These are phyloP conservation scores for Arnoldichthys spilopterus DNA, from an alignment of 2,797 vertebrate genomes.

Conservation along the genomic window DNA sequence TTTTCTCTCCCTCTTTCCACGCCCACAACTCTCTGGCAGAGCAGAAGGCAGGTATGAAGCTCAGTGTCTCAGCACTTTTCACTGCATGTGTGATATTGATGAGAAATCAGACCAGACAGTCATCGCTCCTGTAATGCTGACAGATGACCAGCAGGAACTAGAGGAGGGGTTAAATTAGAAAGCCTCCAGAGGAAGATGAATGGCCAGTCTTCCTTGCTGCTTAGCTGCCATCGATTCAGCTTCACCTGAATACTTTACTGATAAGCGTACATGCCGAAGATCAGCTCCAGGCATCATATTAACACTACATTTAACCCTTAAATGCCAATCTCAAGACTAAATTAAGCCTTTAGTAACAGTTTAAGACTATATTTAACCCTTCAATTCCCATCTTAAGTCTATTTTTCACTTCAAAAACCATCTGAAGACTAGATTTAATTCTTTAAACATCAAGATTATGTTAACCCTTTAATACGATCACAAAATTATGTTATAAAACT, in stretches of 20 bases:
- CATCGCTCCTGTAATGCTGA: constrained; percentile 60
- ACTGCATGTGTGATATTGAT: constrained; percentile 66
- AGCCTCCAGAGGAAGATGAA: constrained; percentile 58
- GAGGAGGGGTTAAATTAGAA: constrained; percentile 67
- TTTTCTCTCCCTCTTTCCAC: neutral
- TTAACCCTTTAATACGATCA: too few relatives aligned
- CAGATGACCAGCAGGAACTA: constrained; percentile 62
- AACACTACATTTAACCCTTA: neutral
- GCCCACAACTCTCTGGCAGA: neutral
- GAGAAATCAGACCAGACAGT: constrained; percentile 67
- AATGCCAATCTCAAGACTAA: neutral
- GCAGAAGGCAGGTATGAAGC: constrained; percentile 40
- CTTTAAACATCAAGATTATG: too few relatives aligned
- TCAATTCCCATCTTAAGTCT: neutral
- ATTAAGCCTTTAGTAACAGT: neutral
- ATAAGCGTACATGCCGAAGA: constrained; percentile 56
- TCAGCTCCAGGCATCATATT: neutral
- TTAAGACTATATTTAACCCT: neutral
- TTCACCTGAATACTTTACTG: constrained; percentile 59
- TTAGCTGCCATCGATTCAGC: constrained; percentile 56
- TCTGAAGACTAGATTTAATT: too few relatives aligned
- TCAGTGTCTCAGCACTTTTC: constrained; percentile 71
- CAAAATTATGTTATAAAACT: too few relatives aligned
- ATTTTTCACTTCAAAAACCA: too few relatives aligned
- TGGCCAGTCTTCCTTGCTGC: constrained; percentile 44